Evolutionary conservation across 2,797 vertebrate species (phyloP), one percentile per base, ranked within the genome.

Genomic region (Pelobates cultripes): DNA sequence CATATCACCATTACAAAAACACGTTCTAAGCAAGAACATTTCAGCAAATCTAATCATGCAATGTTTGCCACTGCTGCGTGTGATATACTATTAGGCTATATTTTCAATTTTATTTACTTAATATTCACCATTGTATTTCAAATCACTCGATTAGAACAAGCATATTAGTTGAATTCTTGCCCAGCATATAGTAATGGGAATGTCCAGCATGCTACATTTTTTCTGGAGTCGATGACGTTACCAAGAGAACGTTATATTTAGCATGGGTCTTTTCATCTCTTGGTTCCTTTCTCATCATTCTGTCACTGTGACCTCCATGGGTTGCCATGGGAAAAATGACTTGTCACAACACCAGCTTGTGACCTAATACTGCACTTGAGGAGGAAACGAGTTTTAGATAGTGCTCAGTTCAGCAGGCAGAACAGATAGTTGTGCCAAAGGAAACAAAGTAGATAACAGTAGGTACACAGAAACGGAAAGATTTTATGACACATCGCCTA

Each of bases 331-430:
- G 81, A 79, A 83, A 73, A 74, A 43, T 40, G 43, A 83, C 68
- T 64, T 83, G 75, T 83, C 77, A 83, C 76, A 70, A 79, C 55
- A 83, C 76, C 72, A 79, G 76, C 44, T 63, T 83, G 76, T 83
- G 81, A 83, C 76, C 81, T 83, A 73, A 78, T 70, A 57, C 77
- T 53, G 64, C 44, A 70, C 43, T 70, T 40, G 28, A 45, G 66
- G 45, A 83, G 81, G 81, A 83, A 83, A 78, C 47, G 63, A 74
- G 78, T 78, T 77, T 70, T 75, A 64, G 45, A 79, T 79, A 83
- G 69, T 69, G 73, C 73, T 81, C 79, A 70, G 66, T 47, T 75
- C 73, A 60, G 78, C 71, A 60, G 66, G 66, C 71, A 57, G 10
- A 40, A 74, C 40, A 44, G 71, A 71, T 79, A 70, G n/a, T 68